Percentiles rank a stretch among this genome's conserved stretches.
These are phyloP conservation scores for Brachionus angularis DNA, from an alignment of 1,140 invertebrate species.

Conservation along the genomic window DNA sequence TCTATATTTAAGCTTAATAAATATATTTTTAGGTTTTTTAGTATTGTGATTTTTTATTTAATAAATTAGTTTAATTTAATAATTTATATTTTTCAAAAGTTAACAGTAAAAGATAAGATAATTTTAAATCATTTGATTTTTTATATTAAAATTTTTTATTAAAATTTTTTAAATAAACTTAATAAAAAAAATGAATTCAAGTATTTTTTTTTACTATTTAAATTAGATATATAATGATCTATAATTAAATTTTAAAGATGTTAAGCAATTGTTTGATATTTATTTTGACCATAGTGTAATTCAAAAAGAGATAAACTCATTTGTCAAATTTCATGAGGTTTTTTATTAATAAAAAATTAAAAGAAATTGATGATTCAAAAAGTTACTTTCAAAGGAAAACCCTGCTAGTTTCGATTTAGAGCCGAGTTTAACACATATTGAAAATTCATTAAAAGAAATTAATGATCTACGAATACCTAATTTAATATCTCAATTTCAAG, in stretches of 20 bases:
- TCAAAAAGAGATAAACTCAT: conserved; percentile 27
- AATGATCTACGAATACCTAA: not conserved
- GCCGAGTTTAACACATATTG: conserved; percentile 32
- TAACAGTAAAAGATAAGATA: no score
- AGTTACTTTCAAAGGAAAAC: not conserved
- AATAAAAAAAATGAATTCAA: no score
- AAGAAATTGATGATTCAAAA: not conserved
- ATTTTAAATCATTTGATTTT: no score
- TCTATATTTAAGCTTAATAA: no score
- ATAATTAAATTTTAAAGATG: not conserved
- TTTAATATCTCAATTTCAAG: not conserved
- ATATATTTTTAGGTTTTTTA: no score
- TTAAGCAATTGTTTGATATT: conserved; percentile 2
- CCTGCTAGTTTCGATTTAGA: conserved; percentile 29
- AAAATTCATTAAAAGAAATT: conserved; percentile 15
- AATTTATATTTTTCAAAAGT: no score
- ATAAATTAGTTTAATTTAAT: no score
- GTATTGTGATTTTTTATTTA: no score
- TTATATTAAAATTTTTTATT: no score
- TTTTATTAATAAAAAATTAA: not conserved
- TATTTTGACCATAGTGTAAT: conserved; percentile 18
- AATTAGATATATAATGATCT: no score
- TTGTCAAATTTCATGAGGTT: conserved; percentile 20
- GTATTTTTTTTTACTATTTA: no score
- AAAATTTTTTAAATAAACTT: no score